phyloP scores from a whole-genome alignment of 2,797 vertebrate genomes.

The Thripadectes ignobilis region DNA sequence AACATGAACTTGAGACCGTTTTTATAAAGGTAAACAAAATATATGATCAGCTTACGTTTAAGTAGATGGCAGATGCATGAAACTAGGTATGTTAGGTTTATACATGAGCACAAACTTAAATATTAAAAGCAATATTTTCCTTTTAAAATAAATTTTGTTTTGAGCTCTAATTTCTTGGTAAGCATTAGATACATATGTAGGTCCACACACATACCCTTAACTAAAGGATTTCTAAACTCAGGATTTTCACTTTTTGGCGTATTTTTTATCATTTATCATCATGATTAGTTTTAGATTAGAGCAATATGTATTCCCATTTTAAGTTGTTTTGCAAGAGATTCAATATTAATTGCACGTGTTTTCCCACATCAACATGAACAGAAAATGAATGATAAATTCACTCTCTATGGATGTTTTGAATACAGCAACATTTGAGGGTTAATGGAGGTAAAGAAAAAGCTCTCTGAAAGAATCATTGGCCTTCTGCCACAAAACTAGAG shows the following conservation, averaged over 20 bases:
- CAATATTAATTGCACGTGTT: slow-evolving; percentile 63
- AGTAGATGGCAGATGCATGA: background rate
- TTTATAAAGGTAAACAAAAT: background rate
- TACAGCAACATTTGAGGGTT: slow-evolving; percentile 55
- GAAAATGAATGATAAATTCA: slow-evolving; percentile 64
- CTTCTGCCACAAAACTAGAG: slow-evolving; percentile 52
- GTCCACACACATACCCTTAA: background rate
- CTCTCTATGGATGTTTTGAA: slow-evolving; percentile 34
- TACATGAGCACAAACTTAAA: background rate
- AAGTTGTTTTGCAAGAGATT: slow-evolving; percentile 51
- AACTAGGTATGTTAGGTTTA: background rate
- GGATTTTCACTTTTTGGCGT: slow-evolving; percentile 41
- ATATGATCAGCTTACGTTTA: background rate
- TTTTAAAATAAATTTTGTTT: background rate
- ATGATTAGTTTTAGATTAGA: slow-evolving; percentile 59
- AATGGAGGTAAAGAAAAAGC: slow-evolving; percentile 65
- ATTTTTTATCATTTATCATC: slow-evolving; percentile 56
- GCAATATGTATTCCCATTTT: slow-evolving; percentile 56
- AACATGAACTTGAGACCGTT: background rate
- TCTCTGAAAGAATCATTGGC: slow-evolving; percentile 36
- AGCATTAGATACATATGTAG: background rate
- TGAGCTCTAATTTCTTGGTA: background rate
- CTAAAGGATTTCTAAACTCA: background rate
- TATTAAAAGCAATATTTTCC: background rate
- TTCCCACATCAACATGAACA: slow-evolving; percentile 60